A percentile compares a stretch with the other conserved stretches of the same genome.
These are phyloP conservation scores for Ophion obscuratus DNA, from an alignment of 2,888 invertebrate species.

Conservation along the genomic window DNA sequence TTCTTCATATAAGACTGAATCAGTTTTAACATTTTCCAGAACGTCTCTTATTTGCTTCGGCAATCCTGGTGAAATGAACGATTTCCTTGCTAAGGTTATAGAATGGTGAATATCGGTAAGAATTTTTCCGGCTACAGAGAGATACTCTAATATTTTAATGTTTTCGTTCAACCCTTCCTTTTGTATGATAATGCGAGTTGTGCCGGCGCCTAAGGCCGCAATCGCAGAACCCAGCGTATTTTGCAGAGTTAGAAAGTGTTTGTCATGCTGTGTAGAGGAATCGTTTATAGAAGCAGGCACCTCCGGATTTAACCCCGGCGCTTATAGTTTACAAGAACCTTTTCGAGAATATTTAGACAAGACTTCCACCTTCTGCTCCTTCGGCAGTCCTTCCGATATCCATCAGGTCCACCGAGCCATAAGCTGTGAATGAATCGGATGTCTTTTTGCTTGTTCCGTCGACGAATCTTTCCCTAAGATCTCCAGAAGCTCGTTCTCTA, in stretches of 20 bases:
- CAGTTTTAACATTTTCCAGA: conserved; percentile 31
- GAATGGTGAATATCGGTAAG: conserved; percentile 29
- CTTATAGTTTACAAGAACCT: background rate
- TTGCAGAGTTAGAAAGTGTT: conserved; percentile 27
- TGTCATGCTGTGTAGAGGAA: conserved; percentile 16
- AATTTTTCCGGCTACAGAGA: conserved; percentile 24
- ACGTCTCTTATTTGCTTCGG: background rate
- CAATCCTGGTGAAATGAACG: too few species aligned
- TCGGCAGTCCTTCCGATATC: background rate
- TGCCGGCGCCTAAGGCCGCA: too few species aligned
- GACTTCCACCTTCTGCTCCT: conserved; percentile 8
- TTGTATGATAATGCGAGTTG: background rate
- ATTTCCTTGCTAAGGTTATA: background rate
- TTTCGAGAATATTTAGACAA: conserved; percentile 29
- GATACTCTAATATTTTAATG: background rate
- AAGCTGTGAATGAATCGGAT: conserved; percentile 22
- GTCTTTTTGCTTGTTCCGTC: too few species aligned
- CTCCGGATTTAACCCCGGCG: background rate
- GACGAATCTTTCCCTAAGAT: too few species aligned
- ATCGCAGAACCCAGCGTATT: background rate
- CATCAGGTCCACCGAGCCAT: conserved; percentile 16
- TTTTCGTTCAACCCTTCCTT: conserved; percentile 20
- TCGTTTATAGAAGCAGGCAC: conserved; percentile 31
- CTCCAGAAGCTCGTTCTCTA: too few species aligned
- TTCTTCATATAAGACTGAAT: conserved; percentile 18